phyloP scores from a whole-genome alignment of 2,888 invertebrate species.

The Homarus gammarus region DNA sequence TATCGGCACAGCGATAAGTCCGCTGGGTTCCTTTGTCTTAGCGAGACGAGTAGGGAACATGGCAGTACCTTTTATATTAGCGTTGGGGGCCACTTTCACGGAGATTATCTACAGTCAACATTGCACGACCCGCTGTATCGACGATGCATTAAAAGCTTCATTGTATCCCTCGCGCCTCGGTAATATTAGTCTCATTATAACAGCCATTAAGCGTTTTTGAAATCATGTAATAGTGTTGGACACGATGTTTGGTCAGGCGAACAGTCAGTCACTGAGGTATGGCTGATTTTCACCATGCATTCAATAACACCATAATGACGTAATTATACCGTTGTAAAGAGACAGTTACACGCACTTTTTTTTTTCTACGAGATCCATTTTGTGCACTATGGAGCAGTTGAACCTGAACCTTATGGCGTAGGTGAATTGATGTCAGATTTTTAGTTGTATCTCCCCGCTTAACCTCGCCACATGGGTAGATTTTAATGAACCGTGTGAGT shows the following conservation, averaged over 20 bases:
- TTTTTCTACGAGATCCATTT: background rate
- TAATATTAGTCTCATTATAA: background rate
- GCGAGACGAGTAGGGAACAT: background rate
- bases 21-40: slow-evolving; percentile 40
- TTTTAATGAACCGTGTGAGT: background rate
- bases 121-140: background rate
- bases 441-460: background rate
- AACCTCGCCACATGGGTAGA: background rate
- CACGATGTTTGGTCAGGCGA: background rate
- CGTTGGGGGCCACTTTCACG: background rate
- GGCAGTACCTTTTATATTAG: background rate
- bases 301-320: background rate
- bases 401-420: background rate
- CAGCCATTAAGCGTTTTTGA: background rate
- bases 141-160: background rate
- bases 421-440: background rate
- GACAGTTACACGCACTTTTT: slow-evolving; percentile 4
- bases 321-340: background rate
- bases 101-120: background rate
- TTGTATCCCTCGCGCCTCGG: background rate
- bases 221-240: background rate
- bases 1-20: slow-evolving; percentile 14
- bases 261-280: background rate
- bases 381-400: background rate
- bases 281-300: background rate